Evolutionary conservation across 2,797 vertebrate species (phyloP), one percentile per base, ranked within the genome.

Genomic region (Alosa sapidissima): DNA sequence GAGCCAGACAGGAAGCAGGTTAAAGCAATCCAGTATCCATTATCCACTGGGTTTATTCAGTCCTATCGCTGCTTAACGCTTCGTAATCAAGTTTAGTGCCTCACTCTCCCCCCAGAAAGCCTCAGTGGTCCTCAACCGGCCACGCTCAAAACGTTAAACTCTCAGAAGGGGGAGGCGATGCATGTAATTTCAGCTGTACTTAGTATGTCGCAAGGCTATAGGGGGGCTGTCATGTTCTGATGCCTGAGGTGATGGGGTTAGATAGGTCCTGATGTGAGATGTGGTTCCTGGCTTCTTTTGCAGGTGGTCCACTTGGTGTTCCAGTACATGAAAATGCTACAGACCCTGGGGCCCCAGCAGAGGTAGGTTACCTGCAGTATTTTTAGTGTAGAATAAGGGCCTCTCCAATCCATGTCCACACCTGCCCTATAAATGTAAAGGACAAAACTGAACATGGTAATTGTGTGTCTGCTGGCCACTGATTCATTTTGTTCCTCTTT

Each of bases 281-380:
- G 81, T 24, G 51, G 68, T 10, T 87, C 0, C 5, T 89, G 72
- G 87, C 33, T 85, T 90, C 87, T 84, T 62, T 84, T 36, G 89
- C 93, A 99, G 98, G 97, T 99, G 91, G 95, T 95, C 90, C 95
- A 98, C 13, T 90, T 98, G 86, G 97, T 99, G 81, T 99, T 99
- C 89, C 97, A 99, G 94, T 99, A 99, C 52, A 93, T 99, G 91
- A 98, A 97, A 94, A 97, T 99, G 98, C 93, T 99, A 87, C 97
- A 98, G 94, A 94, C 93, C 0, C 93, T 96, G 33, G 97, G 98
- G 52, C 97, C 98, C 75, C 97, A 98, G 85, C 93, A 97, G 95
- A 98, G 98, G 98, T 93, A 94, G 92, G 88, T 28, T 0, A 5
- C 16, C 41, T 47, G 72, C 16, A 7, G 36, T 78, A 78, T 78